Conservation (phyloP, 1,140 invertebrate species). For the Plodia interpunctella region DNA sequence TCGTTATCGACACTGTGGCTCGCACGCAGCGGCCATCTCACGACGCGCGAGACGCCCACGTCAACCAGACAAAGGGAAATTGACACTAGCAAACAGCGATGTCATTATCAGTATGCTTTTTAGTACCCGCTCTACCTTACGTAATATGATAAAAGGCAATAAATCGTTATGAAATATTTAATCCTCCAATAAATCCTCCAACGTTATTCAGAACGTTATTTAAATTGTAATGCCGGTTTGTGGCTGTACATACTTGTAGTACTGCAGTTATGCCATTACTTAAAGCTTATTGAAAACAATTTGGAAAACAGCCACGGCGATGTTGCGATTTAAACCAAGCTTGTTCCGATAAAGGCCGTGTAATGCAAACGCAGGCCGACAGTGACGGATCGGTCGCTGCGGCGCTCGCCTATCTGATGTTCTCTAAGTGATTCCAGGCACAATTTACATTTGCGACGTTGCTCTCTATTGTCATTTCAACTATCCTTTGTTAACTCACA, state of each 20-base stretch:
- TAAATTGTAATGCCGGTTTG: slow-evolving; percentile 38
- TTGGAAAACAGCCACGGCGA: slow-evolving; percentile 70
- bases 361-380: slow-evolving; percentile 70
- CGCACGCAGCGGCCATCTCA: slow-evolving; percentile 19
- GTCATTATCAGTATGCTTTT: slow-evolving; percentile 51
- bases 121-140: slow-evolving; percentile 49
- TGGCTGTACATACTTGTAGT: slow-evolving; percentile 33
- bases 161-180: slow-evolving; percentile 59
- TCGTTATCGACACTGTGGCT: slow-evolving; percentile 47
- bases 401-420: slow-evolving; percentile 72
- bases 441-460: slow-evolving; percentile 66
- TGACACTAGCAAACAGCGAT: slow-evolving; percentile 33
- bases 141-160: slow-evolving; percentile 62
- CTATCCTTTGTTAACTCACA: slow-evolving; percentile 45
- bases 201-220: slow-evolving; percentile 26
- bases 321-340: slow-evolving; percentile 68
- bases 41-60: slow-evolving; percentile 17
- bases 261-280: slow-evolving; percentile 54
- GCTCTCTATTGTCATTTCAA: slow-evolving; percentile 62
- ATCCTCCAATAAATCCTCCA: slow-evolving; percentile 51
- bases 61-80: slow-evolving; percentile 25
- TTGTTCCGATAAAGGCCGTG: slow-evolving; percentile 66
- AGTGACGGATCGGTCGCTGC: slow-evolving; percentile 71
- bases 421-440: slow-evolving; percentile 66
- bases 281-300: slow-evolving; percentile 73